Evolutionary conservation across 2,113 vertebrate species (phyloP), one percentile per base, ranked within the genome.

Genomic region (Anser brachyrhynchus): DNA sequence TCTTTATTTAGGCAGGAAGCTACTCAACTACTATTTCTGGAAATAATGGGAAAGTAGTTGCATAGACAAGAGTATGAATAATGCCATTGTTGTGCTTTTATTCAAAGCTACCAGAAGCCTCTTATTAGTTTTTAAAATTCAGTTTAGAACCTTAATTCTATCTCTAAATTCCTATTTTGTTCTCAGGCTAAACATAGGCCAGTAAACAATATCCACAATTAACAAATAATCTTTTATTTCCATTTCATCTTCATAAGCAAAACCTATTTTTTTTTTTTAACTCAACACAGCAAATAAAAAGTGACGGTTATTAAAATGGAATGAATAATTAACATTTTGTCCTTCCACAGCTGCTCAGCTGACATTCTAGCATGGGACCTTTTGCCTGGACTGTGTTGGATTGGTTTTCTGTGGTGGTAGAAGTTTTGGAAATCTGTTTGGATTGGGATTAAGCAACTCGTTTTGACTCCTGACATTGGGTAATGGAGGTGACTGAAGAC

Each of bases 1-100:
- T 93, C 69, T 84, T 95, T 95, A 74, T 75, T 86, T 92, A 93
- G 80, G 85, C 94, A 96, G 95, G 96, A 97, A 96, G 73, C 79
- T 87, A 69, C 73, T 87, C 49, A 29, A 55, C 75, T 69, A 61
- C 93, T 94, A 96, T 96, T 96, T 96, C 58, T 94, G 95, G 93
- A 95, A 93, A 95, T 90, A 95, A 97, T 76, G 73, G 89, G 57
- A 91, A 95, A 95, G 83, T 69, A 62, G 66, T 81, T 96, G 23
- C 92, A 44, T 29, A 86, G 87, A 85, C n/a, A 75, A 54, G 78
- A 51, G n/a, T 83, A 87, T 65, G 86, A 96, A 93, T 84, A 96
- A 94, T 81, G 62, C 13, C 41, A 84, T 72, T 93, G 88, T 95
- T 93, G 55, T 88, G 69, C 25, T 87, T 94, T 73, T 82, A 89